Evolutionary conservation across 2,113 vertebrate species (phyloP), one percentile per base, ranked within the genome.

Genomic region (Crypturellus undulatus): DNA sequence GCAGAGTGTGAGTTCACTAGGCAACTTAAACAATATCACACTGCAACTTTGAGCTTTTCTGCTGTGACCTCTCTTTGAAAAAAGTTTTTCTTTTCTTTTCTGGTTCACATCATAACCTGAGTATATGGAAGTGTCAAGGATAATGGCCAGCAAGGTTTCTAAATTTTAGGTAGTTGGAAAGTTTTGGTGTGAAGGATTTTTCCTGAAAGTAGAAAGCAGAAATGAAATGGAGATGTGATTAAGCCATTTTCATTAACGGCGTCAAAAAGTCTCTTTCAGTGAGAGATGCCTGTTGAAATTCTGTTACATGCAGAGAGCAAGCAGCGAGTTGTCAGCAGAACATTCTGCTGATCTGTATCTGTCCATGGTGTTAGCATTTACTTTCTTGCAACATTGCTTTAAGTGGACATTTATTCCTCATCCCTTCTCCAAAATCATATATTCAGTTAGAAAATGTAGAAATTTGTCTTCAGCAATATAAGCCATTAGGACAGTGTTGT

Each of bases 11-110:
- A 97, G 91, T 93, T 95, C 91, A 94, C 71, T 71, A 92, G 80
- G n/a, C 79, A 94, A 84, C 93, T 93, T 96, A 97, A 88, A 85
- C 59, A 3, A n/a, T 89, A 95, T 91, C 78, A 49, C 43, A 38
- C 38, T 62, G 76, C 28, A 63, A 79, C 67, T 71, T 30, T 34
- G 32, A 76, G 79, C 68, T 91, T 84, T 90, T 85, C 64, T 87
- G 64, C 86, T 84, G 38, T 89, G 42, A 79, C 70, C 70, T 79
- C 40, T 84, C 79, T 75, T 93, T 90, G 84, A 92, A 86, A 88
- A 80, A 91, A 63, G 54, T 65, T 96, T 91, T 85, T 79, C 8
- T 65, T 95, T 89, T 91, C 68, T 91, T 93, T 95, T 94, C 87
- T 89, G 70, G 83, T 95, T 96, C 86, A 93, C 36, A 49, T 93